Conservation (phyloP, 2,888 invertebrate species). For the Hermaeophaga mercurialis region DNA sequence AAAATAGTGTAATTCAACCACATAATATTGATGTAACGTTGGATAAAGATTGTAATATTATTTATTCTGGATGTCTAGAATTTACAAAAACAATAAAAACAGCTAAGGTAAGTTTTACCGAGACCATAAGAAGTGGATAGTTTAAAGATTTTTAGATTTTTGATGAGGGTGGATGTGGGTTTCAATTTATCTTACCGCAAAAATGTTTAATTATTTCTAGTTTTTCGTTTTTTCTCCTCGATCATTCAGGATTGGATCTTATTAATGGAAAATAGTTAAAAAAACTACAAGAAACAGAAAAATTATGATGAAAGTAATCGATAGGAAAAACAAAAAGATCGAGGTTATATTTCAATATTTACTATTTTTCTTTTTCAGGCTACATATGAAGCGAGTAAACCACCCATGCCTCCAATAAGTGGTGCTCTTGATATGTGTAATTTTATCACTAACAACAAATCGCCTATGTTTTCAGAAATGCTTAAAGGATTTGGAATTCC, state of each 20-base stretch:
- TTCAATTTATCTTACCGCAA: not conserved
- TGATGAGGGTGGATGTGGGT: too few relatives aligned
- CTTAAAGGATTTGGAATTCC: slow-evolving; percentile 54
- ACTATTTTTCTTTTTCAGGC: slow-evolving; percentile 41
- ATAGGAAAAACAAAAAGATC: too few relatives aligned
- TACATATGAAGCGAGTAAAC: slow-evolving; percentile 55
- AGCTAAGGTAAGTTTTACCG: slow-evolving; percentile 48
- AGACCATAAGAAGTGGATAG: too few relatives aligned
- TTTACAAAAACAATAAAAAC: slow-evolving; percentile 55
- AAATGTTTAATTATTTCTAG: too few relatives aligned
- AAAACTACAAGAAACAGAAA: too few relatives aligned
- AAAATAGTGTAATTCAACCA: slow-evolving; percentile 36
- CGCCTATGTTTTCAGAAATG: slow-evolving; percentile 42
- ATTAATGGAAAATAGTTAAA: too few relatives aligned
- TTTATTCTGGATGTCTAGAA: slow-evolving; percentile 55
- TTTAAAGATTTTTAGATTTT: too few relatives aligned
- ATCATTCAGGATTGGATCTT: too few relatives aligned
- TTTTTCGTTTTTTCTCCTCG: too few relatives aligned
- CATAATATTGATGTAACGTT: slow-evolving; percentile 37
- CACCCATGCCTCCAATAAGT: slow-evolving; percentile 55
- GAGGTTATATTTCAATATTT: not conserved
- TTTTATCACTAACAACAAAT: slow-evolving; percentile 38
- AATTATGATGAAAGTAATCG: too few relatives aligned
- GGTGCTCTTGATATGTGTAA: slow-evolving; percentile 57
- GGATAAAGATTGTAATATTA: slow-evolving; percentile 57